These are phyloP conservation scores for Cheilosia urbana DNA, from an alignment of 2,888 invertebrate species.

Conservation along the genomic window DNA sequence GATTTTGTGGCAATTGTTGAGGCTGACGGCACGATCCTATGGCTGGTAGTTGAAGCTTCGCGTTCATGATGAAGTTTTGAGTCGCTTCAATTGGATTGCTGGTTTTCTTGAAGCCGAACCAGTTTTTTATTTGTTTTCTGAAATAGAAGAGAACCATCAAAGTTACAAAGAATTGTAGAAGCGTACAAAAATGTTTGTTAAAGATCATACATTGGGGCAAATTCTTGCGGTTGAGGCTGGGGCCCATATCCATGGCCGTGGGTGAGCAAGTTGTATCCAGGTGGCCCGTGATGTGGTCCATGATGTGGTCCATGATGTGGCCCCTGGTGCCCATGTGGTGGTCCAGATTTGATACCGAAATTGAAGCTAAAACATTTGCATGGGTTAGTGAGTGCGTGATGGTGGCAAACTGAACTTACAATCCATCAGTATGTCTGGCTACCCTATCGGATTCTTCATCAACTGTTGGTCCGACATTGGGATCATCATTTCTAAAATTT, in stretches of 20 bases:
- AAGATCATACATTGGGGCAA: constrained; percentile 31
- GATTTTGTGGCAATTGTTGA: constrained; percentile 78
- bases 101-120: constrained; percentile 40
- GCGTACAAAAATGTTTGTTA: not conserved
- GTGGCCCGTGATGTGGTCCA: constrained; percentile 5
- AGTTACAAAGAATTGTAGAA: not conserved
- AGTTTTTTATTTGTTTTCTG: constrained; percentile 33
- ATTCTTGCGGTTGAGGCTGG: not conserved
- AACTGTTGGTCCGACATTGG: not conserved
- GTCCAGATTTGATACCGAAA: constrained; percentile 33
- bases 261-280: not conserved
- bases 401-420: constrained; percentile 19
- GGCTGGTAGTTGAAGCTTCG: constrained; percentile 76
- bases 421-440: constrained; percentile 52
- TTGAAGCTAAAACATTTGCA: constrained; percentile 20
- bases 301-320: not conserved
- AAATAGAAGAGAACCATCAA: not conserved
- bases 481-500: constrained; percentile 22
- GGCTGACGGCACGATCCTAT: constrained; percentile 78
- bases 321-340: not conserved
- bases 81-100: constrained; percentile 35
- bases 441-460: constrained; percentile 8
- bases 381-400: not conserved
- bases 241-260: constrained; percentile 12
- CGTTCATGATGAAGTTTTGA: constrained; percentile 78